A percentile compares a stretch with the other conserved stretches of the same genome.
Conservation (phyloP, 2,888 invertebrate genomes). For the Phoenoteleia sp. region DNA sequence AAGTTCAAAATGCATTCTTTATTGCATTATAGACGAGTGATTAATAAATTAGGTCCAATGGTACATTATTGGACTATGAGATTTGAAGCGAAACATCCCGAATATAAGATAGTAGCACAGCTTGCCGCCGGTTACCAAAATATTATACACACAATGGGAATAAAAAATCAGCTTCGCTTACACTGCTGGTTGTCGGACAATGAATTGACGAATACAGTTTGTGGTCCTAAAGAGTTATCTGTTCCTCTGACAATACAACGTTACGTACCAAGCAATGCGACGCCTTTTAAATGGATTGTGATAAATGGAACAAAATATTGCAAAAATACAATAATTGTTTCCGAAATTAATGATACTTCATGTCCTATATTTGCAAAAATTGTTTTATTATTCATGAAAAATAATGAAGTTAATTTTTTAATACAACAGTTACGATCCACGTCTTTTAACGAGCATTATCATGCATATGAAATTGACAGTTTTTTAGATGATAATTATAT, state of each 20-base stretch:
- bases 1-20: constrained; percentile 53
- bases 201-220: not conserved
- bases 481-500: not conserved
- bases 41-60: constrained; percentile 37
- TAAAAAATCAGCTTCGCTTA: constrained; percentile 15
- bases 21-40: constrained; percentile 42
- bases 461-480: constrained; percentile 10
- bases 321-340: not conserved
- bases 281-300: not conserved
- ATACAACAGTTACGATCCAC: not conserved
- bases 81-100: constrained; percentile 57
- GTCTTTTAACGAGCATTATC: constrained; percentile 12
- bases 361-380: not conserved
- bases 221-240: not conserved
- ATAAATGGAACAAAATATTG: constrained; percentile 6
- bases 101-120: constrained; percentile 8
- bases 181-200: not conserved
- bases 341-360: not conserved
- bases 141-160: constrained; percentile 21
- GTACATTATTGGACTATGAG: constrained; percentile 28
- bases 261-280: not conserved
- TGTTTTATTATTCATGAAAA: no score
- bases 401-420: not conserved
- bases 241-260: not conserved
- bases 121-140: constrained; percentile 27